phyloP scores from a whole-genome alignment of 2,888 invertebrate species.

The Lomographa bimaculata region DNA sequence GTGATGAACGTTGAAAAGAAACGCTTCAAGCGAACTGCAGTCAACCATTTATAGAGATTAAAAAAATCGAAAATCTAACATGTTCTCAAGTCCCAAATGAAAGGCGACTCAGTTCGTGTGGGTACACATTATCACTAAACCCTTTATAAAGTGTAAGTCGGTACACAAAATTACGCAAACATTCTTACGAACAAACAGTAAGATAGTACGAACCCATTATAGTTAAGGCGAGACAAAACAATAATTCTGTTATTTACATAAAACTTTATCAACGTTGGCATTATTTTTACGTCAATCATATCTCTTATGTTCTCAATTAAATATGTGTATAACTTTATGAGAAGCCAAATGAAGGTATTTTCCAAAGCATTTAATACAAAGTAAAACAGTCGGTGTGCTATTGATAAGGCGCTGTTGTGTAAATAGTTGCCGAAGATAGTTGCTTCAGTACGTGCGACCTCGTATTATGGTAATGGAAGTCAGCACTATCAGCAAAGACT shows the following conservation, averaged over 20 bases:
- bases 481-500: no score
- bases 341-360: constrained; percentile 23
- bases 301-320: constrained; percentile 20
- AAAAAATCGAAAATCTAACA: no score
- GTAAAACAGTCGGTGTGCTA: constrained; percentile 29
- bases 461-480: no score
- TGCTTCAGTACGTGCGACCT: constrained; percentile 1
- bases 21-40: no score
- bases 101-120: no score
- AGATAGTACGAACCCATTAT: no score
- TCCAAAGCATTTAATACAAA: constrained; percentile 31
- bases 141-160: no score
- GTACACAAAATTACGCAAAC: neutral
- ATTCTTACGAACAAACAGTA: constrained; percentile 3
- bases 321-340: constrained; percentile 19
- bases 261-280: constrained; percentile 36
- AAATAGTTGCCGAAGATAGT: constrained; percentile 15
- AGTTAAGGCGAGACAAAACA: constrained; percentile 37
- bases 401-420: constrained; percentile 5
- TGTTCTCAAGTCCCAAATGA: no score
- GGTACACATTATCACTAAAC: no score
- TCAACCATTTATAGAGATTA: no score
- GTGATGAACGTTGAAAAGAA: no score
- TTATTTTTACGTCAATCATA: constrained; percentile 29
- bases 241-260: constrained; percentile 39